Base-by-base conservation (phyloP, 2,888 invertebrate genomes). In the Drosophila tanythrix region DNA sequence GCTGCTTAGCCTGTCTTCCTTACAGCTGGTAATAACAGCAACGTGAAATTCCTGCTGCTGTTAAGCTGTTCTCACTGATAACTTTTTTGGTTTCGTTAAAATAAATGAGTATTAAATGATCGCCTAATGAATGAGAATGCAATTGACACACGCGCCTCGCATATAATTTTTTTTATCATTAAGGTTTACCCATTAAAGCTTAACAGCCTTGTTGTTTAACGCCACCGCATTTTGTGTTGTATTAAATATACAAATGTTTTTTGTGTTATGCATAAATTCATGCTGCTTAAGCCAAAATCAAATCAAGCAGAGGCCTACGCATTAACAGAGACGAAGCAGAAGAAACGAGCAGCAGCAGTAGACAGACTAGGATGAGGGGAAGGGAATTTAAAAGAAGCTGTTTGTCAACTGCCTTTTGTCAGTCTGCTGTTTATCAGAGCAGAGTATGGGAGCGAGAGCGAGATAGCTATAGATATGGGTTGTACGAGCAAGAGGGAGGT, bases 361-460 rank as follows among this genome's bases (percentile, higher is more conserved):
- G 35, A 7, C 52, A 51, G 29, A 7, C n/a, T 15, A 36, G 36
- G 55, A 5, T 40, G 18, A 18, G 6, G 51, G n/a, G n/a, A 27
- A 31, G 43, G 38, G 36, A 33, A 35, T 40, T 59, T n/a, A 27
- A 61, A 67, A 76, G 70, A 82, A 76, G 64, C 72, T 70, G 85
- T 59, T 79, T 88, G 88, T 85, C 88, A 88, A 82, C 83, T 79
- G 83, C 31, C 51, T 63, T 66, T 48, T 25, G 25, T 15, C 46
- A 15, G 52, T 68, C 53, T 70, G 35, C 36, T 55, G 36, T 36
- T 36, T 25, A 52, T 27, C 35, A 38, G 43, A 21, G 27, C 46
- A 46, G 40, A 51, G 53, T 21, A 15, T 10, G 15, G 10, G 38
- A 25, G 64, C 40, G 38, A 27, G 43, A 27, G 29, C 10, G 21